A percentile compares a stretch with the other conserved stretches of the same genome.
These are phyloP conservation scores for Pseudococcus viburni DNA, from an alignment of 2,888 invertebrate species.

Conservation along the genomic window DNA sequence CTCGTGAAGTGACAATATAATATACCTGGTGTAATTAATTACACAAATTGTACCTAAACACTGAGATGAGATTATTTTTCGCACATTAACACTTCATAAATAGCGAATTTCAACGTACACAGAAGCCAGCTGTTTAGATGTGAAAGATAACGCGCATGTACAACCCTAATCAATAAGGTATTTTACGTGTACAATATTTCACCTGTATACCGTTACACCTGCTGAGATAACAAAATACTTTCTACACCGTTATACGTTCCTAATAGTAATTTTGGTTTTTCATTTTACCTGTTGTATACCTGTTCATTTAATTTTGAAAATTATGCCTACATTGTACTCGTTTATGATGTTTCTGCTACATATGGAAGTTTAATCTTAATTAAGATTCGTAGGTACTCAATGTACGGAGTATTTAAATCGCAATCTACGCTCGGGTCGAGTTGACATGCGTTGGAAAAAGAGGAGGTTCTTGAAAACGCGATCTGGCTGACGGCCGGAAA, in stretches of 20 bases:
- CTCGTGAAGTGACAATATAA: neutral
- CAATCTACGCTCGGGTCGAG: neutral
- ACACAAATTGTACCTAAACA: neutral
- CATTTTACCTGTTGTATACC: conserved; percentile 66
- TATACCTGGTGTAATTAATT: neutral
- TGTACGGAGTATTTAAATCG: neutral
- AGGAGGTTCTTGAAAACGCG: conserved; percentile 38
- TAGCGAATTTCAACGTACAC: neutral
- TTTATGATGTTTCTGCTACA: conserved; percentile 16
- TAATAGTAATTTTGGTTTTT: conserved; percentile 61
- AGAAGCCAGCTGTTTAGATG: neutral
- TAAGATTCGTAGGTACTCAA: neutral
- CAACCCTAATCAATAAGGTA: conserved; percentile 31
- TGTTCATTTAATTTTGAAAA: conserved; percentile 55
- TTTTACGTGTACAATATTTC: neutral
- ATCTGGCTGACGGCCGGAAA: neutral
- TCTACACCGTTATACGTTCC: conserved; percentile 51
- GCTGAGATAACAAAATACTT: conserved; percentile 30
- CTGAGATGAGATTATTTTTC: neutral
- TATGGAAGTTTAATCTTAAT: conserved; percentile 34
- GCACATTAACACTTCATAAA: neutral
- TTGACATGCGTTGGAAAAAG: conserved; percentile 49
- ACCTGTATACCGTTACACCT: conserved; percentile 34
- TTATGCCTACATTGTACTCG: conserved; percentile 31
- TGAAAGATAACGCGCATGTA: conserved; percentile 42